Evolutionary conservation across 2,797 vertebrate genomes (phyloP), one percentile per base, ranked within the genome.

Genomic region (Cygnus olor): DNA sequence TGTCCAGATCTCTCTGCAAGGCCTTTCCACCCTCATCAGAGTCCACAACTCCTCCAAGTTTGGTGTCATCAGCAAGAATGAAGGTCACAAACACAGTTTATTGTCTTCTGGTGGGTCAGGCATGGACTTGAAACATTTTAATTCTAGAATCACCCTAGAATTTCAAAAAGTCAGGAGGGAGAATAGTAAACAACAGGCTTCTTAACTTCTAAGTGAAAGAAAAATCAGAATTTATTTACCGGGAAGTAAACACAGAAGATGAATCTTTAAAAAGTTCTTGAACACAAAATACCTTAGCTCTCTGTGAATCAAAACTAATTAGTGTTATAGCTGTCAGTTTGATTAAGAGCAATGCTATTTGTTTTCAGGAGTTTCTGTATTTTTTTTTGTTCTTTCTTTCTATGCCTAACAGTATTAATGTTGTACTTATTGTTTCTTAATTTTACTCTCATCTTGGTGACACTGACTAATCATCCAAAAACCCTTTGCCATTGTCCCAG

Each of bases 391-490:
- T 49, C 7, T 49, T 28, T 70, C 25, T 74, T 7, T 94, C n/a
- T 79, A 80, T 56, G 32, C 30, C 58, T 44, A 76, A 60, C 10
- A 77, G 24, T 81, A 66, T 81, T 95, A 93, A 79, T 82, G 57
- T 65, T 71, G 19, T 73, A 28, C 24, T 95, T 94, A 82, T 18
- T 88, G 51, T 86, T 94, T 91, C 80, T 90, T 90, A 81, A 89
- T 95, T 95, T 94, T 86, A 60, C n/a, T 95, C 42, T 76, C 53
- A 66, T 86, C 30, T 82, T 94, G 3, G 3, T 17, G 45, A 81
- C 88, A 86, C 63, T 93, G 85, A 86, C 34, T 93, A 80, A 94
- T 88, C 63, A 65, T 81, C 38, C 45, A 86, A 85, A 74, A 49
- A 34, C 36, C 94, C 54, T 91, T 80, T 93, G 30, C 73, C 78